Base-by-base conservation (phyloP, 2,113 vertebrate genomes). In the Turnix velox region DNA sequence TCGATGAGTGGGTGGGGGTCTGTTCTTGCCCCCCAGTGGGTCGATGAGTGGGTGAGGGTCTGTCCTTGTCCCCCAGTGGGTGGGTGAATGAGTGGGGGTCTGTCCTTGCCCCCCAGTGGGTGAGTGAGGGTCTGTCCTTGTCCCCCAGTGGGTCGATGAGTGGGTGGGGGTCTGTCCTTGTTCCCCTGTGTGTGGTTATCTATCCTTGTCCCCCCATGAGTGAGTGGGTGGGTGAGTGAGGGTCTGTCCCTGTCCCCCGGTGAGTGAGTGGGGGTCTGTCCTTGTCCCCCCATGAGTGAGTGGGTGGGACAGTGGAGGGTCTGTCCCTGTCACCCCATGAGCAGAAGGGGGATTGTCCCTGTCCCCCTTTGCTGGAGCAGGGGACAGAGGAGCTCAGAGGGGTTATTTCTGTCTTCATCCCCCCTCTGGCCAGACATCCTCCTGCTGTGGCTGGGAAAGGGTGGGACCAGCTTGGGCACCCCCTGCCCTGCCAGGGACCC, bases 391-490 rank as follows among this genome's bases (percentile, higher is more conserved):
- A 82, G 48, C 80, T 87, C 30, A 0, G 18, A n/a, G 28, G 4
- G 20, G 25, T 20, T 4, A 13, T 16, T 12, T 3, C 45, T 87
- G 92, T 40, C 83, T 59, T 62, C 20, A 2, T 82, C 68, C 82
- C 61, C 6, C n/a, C 9, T 3, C 40, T 30, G 54, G 18, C 59
- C 20, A 1, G 8, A 31, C 18, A 1, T 35, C 33, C 6, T 30
- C 61, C 40, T 0, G 19, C 23, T 63, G 57, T 1, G 22, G 14
- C 42, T 3, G 1, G n/a, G n/a, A 6, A 46, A 17, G 31, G 62
- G 49, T 68, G 74, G 62, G 5, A 5, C 18, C 42, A 25, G 23
- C 24, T 42, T 1, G 2, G 35, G 17, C 7, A 58, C n/a, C 10
- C 58, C 68, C 51, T 7, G 16, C 27, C 27, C 25, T 24, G 55